Percentiles rank a stretch among this genome's conserved stretches.
Conservation (phyloP, 1,140 invertebrate genomes). For the Nasonia longicornis region DNA sequence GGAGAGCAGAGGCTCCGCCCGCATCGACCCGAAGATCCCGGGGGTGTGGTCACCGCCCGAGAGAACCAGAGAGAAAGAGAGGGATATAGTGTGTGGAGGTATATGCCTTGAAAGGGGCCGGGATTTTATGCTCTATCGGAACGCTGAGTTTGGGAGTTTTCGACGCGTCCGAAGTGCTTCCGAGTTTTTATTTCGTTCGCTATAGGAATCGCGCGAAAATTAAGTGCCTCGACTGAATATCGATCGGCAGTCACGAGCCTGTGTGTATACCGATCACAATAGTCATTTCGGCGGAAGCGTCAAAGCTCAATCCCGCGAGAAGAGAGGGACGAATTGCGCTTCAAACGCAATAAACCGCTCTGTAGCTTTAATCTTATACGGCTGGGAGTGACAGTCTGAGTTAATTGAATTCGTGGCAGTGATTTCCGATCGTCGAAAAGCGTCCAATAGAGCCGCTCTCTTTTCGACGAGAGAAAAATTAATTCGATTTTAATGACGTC, state of each 20-base stretch:
- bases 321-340: not conserved
- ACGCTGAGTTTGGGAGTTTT: not conserved
- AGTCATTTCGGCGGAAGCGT: not conserved
- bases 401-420: conserved; percentile 3
- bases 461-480: not conserved
- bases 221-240: not conserved
- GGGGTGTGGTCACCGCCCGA: not conserved
- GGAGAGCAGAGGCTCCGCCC: not conserved
- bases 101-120: not conserved
- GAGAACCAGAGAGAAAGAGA: not conserved
- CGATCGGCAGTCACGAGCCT: not conserved
- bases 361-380: not conserved
- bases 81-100: too few species aligned
- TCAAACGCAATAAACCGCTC: not conserved
- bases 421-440: conserved; percentile 14
- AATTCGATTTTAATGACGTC: not conserved
- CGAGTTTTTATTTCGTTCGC: too few species aligned
- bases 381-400: not conserved
- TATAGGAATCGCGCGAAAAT: too few species aligned
- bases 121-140: not conserved
- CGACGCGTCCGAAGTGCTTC: not conserved
- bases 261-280: not conserved
- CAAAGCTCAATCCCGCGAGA: not conserved
- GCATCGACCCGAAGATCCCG: not conserved
- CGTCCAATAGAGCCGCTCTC: not conserved